Evolutionary conservation across 1,140 invertebrate genomes (phyloP), one percentile per base, ranked within the genome.

Genomic region (Pantala flavescens): DNA sequence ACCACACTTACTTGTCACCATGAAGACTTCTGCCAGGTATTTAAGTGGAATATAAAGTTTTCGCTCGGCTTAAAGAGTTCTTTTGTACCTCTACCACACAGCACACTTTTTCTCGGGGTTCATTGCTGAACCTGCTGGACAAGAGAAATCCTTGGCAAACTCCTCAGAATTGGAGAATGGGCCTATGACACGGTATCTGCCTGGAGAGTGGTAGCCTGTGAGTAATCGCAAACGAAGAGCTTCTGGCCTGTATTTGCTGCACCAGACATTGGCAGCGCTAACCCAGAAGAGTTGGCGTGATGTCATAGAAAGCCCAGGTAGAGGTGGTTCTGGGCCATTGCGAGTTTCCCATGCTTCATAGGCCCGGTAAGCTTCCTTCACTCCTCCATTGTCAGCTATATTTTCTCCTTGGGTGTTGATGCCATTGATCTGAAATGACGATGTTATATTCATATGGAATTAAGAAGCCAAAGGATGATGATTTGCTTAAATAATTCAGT

Each of bases 381-480:
- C 87, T 0, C 94, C 94, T 16, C 93, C 93, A 80, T 95, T 95
- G 80, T 96, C 94, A 0, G 95, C 94, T 71, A 96, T 94, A 80
- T 96, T 96, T 80, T 97, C 94, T n/a, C 90, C 92, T 83, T 95
- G 92, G 0, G 93, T 94, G 76, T 94, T 93, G 36, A 93, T 90
- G 55, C 93, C 92, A 78, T 96, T 96, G 28, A 95, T 77, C 92
- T 94, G 78, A 21, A 82, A 82, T 80, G 73, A 77, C 2, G 28
- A 36, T 5, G 9, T 36, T 9, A 36, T 36, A 36, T 36, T 36
- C 28, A 2, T 36, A 36, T 36, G 2, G 28, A 36, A 9, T 36
- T 36, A 36, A 36, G 9, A 5, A 36, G 28, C 28, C 9, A 9
- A 36, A 36, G 9, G 28, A 36, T 36, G 9, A 5, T 36, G 2